phyloP scores from a whole-genome alignment of 2,888 invertebrate genomes.

The Tortrix viridana region DNA sequence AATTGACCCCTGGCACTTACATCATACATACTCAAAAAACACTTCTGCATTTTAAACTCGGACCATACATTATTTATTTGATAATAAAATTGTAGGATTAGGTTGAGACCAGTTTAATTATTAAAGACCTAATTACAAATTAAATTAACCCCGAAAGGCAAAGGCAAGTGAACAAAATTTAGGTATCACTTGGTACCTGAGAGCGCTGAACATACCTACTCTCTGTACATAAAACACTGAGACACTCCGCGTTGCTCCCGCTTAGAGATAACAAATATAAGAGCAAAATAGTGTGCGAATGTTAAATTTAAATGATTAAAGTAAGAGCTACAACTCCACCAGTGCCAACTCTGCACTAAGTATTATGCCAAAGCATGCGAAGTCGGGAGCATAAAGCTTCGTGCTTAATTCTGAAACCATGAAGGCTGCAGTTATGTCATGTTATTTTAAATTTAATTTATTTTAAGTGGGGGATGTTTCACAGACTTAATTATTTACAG shows the following conservation, averaged over 20 bases:
- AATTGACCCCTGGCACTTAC: too few relatives aligned
- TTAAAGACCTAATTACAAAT: too few relatives aligned
- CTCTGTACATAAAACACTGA: constrained; percentile 26
- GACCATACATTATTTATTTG: too few relatives aligned
- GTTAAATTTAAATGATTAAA: constrained; percentile 32
- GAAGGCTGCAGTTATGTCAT: constrained; percentile 20
- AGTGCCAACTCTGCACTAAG: constrained; percentile 23
- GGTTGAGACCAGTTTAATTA: too few relatives aligned
- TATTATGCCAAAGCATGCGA: constrained; percentile 27
- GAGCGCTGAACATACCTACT: background rate
- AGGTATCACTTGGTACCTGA: background rate
- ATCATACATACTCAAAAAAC: too few relatives aligned
- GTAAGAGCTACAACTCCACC: constrained; percentile 22
- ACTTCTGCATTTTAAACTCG: too few relatives aligned
- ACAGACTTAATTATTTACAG: constrained; percentile 68
- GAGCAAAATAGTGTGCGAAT: constrained; percentile 25
- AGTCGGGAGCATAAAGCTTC: constrained; percentile 19
- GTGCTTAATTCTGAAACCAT: constrained; percentile 21
- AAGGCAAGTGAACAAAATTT: too few relatives aligned
- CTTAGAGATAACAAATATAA: constrained; percentile 30
- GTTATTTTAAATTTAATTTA: constrained; percentile 33
- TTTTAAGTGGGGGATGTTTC: constrained; percentile 30
- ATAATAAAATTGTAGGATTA: too few relatives aligned
- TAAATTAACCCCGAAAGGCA: background rate
- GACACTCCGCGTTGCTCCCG: constrained; percentile 14